Conservation (phyloP, 1,140 invertebrate species). For the Drosophila setifemur region DNA sequence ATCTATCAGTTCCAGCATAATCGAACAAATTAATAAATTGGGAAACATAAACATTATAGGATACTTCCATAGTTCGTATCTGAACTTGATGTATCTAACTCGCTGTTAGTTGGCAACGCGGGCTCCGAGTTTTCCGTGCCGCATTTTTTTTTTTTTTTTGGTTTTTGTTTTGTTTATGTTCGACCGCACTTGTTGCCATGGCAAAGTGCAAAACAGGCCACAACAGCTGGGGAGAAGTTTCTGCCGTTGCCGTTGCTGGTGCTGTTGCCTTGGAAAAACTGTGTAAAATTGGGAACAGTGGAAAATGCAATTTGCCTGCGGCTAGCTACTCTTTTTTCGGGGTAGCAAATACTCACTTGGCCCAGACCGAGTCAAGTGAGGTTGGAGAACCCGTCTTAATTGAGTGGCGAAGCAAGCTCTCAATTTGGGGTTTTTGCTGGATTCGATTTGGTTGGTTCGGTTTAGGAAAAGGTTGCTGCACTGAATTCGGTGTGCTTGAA, state of each 20-base stretch:
- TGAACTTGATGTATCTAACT: background rate
- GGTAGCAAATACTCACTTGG: background rate
- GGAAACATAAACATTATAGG: background rate
- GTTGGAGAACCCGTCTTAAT: conserved; percentile 20
- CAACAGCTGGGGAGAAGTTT: conserved; percentile 49
- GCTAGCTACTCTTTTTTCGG: conserved; percentile 14
- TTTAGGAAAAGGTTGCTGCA: no score
- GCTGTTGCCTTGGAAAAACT: conserved; percentile 47
- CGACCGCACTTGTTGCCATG: conserved; percentile 74
- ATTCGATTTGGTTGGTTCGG: no score
- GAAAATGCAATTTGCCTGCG: conserved; percentile 48
- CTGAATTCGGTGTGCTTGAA: no score
- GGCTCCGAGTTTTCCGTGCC: conserved; percentile 13
- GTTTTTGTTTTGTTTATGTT: conserved; percentile 53
- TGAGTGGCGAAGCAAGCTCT: conserved; percentile 22
- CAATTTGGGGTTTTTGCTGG: background rate
- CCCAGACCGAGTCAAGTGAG: conserved; percentile 7
- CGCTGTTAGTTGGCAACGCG: conserved; percentile 59
- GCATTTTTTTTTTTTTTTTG: conserved; percentile 42
- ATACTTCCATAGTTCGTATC: background rate
- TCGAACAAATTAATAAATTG: no score
- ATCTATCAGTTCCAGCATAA: no score
- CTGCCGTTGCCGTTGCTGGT: background rate
- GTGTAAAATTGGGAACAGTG: conserved; percentile 31
- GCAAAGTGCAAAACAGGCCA: conserved; percentile 69